phyloP scores from a whole-genome alignment of 1,140 invertebrate species.

The Antheraea pernyi region DNA sequence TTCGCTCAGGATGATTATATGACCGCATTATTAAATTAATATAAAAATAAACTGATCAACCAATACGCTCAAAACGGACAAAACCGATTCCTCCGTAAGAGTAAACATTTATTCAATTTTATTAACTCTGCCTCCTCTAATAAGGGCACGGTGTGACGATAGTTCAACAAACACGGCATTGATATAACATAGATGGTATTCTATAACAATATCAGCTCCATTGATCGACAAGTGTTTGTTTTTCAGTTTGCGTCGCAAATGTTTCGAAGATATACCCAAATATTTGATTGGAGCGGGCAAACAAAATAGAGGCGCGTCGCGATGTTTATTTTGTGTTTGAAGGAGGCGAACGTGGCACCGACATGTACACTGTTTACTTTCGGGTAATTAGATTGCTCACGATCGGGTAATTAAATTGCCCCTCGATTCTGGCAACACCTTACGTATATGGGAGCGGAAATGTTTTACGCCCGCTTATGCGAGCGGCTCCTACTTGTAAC shows the following conservation, averaged over 20 bases:
- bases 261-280: neutral
- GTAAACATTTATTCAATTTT: neutral
- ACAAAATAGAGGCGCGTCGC: neutral
- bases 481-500: neutral
- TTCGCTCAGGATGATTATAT: too few relatives aligned
- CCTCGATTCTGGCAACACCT: neutral
- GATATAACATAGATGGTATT: neutral
- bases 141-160: neutral
- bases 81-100: neutral
- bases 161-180: neutral
- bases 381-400: neutral
- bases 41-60: too few relatives aligned
- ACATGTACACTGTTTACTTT: neutral
- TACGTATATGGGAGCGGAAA: neutral
- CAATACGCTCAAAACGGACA: neutral
- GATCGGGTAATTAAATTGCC: neutral
- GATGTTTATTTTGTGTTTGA: neutral
- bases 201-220: neutral
- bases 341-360: neutral
- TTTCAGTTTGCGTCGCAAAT: neutral
- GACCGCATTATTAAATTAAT: too few relatives aligned
- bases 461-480: neutral
- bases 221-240: neutral
- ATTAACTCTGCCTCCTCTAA: neutral
- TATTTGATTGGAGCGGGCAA: neutral